Evolutionary conservation across 2,797 vertebrate genomes (phyloP).

Genomic region (Alauda arvensis): DNA sequence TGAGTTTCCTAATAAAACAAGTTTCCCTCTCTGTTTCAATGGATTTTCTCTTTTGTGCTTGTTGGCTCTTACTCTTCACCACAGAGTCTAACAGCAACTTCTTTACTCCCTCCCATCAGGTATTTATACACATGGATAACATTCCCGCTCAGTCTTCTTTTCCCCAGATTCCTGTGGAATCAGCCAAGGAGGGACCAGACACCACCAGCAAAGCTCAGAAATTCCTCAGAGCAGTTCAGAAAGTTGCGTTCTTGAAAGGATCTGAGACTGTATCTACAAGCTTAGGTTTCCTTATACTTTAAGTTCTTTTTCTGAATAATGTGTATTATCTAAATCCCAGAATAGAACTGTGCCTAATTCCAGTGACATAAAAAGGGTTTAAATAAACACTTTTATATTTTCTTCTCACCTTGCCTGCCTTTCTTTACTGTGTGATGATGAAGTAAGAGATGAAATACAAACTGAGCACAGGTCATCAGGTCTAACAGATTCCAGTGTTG

Average conservation of each 20-base stretch:
- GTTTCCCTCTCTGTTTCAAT: neutral
- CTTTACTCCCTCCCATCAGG: neutral
- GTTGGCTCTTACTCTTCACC: neutral
- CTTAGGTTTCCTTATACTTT: neutral
- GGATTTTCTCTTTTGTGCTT: neutral
- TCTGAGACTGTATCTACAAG: neutral
- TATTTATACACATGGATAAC: neutral
- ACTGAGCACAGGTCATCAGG: neutral
- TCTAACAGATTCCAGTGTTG: conserved; percentile 6
- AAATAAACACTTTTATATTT: neutral
- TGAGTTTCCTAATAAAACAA: neutral
- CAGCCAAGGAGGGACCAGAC: neutral
- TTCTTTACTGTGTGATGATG: neutral
- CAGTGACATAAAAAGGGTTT: neutral
- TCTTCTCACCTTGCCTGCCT: neutral
- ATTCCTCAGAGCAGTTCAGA: neutral
- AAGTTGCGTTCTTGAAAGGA: neutral
- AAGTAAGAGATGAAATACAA: conserved; percentile 3
- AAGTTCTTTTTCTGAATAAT: neutral
- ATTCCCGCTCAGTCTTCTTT: neutral
- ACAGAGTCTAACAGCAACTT: neutral
- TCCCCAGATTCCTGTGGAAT: neutral
- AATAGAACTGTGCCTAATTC: neutral
- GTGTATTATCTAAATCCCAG: neutral
- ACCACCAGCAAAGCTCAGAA: neutral